Base-by-base conservation (phyloP, 2,888 invertebrate genomes). In the Limenitis camilla region DNA sequence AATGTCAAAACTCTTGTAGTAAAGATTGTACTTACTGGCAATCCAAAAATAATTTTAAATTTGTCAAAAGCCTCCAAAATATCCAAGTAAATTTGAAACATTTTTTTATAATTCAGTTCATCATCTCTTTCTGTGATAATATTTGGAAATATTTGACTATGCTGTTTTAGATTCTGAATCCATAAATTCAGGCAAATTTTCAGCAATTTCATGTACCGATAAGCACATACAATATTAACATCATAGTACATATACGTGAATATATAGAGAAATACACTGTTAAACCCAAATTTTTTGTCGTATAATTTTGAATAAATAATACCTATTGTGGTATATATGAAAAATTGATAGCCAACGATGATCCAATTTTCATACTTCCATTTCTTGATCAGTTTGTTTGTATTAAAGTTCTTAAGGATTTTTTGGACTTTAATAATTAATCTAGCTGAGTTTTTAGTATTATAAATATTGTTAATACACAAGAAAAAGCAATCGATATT, bases 351-450 rank as follows among this genome's bases (percentile, higher is more conserved):
- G 5, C 8, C 10, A 2, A 53, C 9, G 7, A 27, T 42, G 2
- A 28, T 28, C 44, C 45, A 53, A 39, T 56, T 51, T 9, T 27
- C 28, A n/a, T 30, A 49, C 6, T 35, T 27, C 56, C 56, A 56
- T 11, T 7, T 41, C n/a, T 39, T 47, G 5, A 53, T 50, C 27
- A 31, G 9, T n/a, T 40, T 42, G 7, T 36, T 0, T 5, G 11
- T 31, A 28, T 11, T 27, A 11, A 40, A 33, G 35, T 4, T 33
- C 7, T 45, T 50, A 30, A 36, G 29, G 9, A 53, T 47, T 40
- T 56, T 58, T 11, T 60, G 56, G 2, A 58, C 5, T 7, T 44
- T 55, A n/a, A 55, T 6, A 27, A 60, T 50, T 5, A 58, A 29
- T 35, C 42, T n/a, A 1, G 56, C 30, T 8, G 45, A 31, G 9